Percentiles rank a stretch among this genome's conserved stretches.
phyloP scores from a whole-genome alignment of 2,797 vertebrate genomes.

The Okamejei kenojei region DNA sequence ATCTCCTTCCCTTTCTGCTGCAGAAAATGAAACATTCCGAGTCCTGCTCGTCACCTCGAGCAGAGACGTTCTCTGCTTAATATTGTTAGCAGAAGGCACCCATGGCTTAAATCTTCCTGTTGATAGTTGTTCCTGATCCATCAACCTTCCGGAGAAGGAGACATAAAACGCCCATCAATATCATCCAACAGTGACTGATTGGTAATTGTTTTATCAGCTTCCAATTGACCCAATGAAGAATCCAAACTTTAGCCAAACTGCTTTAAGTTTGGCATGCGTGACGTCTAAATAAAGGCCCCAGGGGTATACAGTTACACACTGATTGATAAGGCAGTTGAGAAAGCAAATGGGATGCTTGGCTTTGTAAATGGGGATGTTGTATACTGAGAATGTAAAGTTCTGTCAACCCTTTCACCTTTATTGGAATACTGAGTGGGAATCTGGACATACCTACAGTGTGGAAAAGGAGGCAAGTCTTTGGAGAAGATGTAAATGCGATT shows the following conservation, averaged over 20 bases:
- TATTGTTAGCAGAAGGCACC: neutral
- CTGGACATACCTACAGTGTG: neutral
- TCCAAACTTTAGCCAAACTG: neutral
- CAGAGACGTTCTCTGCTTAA: neutral
- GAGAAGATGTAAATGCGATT: neutral
- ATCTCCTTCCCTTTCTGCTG: neutral
- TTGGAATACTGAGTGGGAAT: neutral
- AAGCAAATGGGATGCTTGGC: neutral
- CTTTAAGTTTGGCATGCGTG: neutral
- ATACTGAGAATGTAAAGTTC: no score
- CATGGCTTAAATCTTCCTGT: neutral
- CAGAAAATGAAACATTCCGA: neutral
- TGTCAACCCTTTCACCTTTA: neutral
- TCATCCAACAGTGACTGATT: neutral
- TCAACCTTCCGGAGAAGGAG: neutral
- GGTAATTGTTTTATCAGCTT: neutral
- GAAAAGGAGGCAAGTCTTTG: neutral
- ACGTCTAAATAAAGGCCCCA: neutral
- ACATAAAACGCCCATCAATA: neutral
- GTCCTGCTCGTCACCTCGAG: neutral
- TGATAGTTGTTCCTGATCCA: neutral
- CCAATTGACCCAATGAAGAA: conserved; percentile 4
- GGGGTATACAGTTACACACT: neutral
- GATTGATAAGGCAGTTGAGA: neutral
- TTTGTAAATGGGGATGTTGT: neutral